Percentiles rank a stretch among this genome's conserved stretches.
phyloP scores from a whole-genome alignment of 1,140 invertebrate species.

The Drosophila mayri region DNA sequence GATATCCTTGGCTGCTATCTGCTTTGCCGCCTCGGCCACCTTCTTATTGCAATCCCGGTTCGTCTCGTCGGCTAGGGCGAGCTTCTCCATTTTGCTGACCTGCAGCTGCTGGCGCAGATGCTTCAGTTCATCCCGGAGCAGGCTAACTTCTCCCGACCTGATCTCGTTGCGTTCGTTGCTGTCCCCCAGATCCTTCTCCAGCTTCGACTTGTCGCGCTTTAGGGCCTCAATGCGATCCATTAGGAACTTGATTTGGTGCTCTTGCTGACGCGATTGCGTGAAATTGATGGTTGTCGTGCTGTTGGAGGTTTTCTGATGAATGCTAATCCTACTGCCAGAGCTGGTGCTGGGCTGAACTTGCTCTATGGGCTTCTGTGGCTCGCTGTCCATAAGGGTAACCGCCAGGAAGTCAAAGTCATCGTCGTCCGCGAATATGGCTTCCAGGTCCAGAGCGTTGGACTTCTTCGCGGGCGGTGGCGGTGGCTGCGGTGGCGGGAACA shows the following conservation, averaged over 20 bases:
- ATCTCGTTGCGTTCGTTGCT: conserved; percentile 53
- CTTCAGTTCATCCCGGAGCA: conserved; percentile 74
- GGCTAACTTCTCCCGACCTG: conserved; percentile 73
- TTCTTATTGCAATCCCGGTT: conserved; percentile 65
- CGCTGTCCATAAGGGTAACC: conserved; percentile 34
- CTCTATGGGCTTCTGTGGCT: conserved; percentile 7
- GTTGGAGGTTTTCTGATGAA: conserved; percentile 3
- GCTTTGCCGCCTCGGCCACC: conserved; percentile 57
- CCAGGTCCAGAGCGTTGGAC: conserved; percentile 33
- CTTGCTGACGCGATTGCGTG: conserved; percentile 65
- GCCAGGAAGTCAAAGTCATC: conserved; percentile 59
- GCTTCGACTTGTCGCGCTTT: conserved; percentile 70
- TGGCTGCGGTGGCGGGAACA: conserved; percentile 17
- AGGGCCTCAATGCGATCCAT: conserved; percentile 70
- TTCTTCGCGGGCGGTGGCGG: conserved; percentile 2
- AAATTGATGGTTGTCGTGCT: conserved; percentile 23
- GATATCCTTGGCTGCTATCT: conserved; percentile 60
- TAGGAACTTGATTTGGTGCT: conserved; percentile 74
- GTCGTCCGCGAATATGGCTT: conserved; percentile 59
- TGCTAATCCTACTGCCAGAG: conserved; percentile 4
- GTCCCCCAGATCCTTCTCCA: conserved; percentile 64
- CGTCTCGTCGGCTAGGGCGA: conserved; percentile 53
- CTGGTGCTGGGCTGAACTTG: conserved; percentile 3
- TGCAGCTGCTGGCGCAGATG: conserved; percentile 72
- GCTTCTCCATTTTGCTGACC: conserved; percentile 71